phyloP scores from a whole-genome alignment of 2,888 invertebrate species.

The Lithosia quadra region DNA sequence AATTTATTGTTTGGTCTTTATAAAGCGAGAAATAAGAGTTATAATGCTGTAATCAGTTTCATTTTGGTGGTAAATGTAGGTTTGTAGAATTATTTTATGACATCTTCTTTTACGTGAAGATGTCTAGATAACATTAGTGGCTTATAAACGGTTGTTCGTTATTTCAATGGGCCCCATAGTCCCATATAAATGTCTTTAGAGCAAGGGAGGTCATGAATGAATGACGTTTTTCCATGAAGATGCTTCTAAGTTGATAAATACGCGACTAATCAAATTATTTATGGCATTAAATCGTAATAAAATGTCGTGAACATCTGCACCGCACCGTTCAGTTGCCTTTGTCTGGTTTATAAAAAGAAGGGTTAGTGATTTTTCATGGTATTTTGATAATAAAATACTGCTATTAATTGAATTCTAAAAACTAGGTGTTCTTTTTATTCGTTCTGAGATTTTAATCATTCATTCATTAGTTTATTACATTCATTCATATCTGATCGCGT shows the following conservation, averaged over 20 bases:
- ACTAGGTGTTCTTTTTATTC: not conserved
- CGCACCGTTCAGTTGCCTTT: constrained; percentile 40
- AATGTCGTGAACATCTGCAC: constrained; percentile 75
- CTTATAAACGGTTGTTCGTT: constrained; percentile 81
- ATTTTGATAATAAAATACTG: constrained; percentile 8
- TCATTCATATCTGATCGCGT: not conserved
- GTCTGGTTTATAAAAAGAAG: constrained; percentile 35
- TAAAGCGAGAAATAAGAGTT: constrained; percentile 6
- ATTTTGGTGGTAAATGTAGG: constrained; percentile 27
- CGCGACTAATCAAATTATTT: constrained; percentile 86
- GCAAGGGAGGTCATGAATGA: constrained; percentile 68
- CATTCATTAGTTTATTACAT: not conserved
- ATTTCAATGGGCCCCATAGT: constrained; percentile 64
- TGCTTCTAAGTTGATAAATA: constrained; percentile 85
- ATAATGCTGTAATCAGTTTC: constrained; percentile 7
- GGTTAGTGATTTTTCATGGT: constrained; percentile 37
- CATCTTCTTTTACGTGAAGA: constrained; percentile 73
- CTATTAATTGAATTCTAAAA: constrained; percentile 8
- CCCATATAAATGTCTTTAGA: constrained; percentile 56
- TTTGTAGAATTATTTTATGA: constrained; percentile 66
- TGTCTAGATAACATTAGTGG: constrained; percentile 86
- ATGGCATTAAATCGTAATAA: constrained; percentile 84
- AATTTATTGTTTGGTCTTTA: constrained; percentile 22
- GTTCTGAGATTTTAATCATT: not conserved
- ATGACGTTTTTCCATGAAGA: constrained; percentile 83